Percentiles rank a stretch among this genome's conserved stretches.
phyloP scores from a whole-genome alignment of 2,113 vertebrate species.

The Antidorcas marsupialis region DNA sequence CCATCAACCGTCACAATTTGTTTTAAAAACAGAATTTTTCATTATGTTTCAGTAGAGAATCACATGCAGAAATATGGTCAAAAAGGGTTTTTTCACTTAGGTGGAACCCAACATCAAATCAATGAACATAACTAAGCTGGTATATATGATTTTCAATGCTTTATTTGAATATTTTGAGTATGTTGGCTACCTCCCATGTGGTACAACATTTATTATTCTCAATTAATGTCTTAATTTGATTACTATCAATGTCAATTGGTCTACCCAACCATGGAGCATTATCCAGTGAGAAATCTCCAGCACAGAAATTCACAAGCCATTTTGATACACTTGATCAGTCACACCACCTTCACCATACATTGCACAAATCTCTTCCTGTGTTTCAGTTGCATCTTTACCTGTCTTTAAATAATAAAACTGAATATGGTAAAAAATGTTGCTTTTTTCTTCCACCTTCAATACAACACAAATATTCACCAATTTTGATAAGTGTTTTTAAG shows the following conservation, averaged over 20 bases:
- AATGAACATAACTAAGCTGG: not conserved
- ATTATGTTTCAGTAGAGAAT: not conserved
- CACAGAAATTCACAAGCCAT: not conserved
- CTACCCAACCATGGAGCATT: not conserved
- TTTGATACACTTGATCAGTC: not conserved
- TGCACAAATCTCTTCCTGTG: not conserved
- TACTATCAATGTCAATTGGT: not conserved
- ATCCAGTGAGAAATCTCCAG: not conserved
- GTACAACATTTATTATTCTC: not conserved
- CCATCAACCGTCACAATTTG: not conserved
- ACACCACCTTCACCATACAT: not conserved
- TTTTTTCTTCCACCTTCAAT: not conserved
- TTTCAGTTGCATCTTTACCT: not conserved
- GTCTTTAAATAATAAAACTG: not conserved
- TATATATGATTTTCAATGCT: not conserved
- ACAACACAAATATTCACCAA: not conserved
- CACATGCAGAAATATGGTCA: not conserved
- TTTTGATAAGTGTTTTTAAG: not conserved
- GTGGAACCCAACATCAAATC: not conserved
- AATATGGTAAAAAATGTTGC: not conserved
- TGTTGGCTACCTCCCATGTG: not conserved
- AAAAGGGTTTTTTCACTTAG: not conserved
- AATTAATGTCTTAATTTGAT: not conserved
- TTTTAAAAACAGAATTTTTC: not conserved
- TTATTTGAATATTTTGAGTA: not conserved